Conservation (phyloP, 1,140 invertebrate species). For the Drosophila quadrilineata region DNA sequence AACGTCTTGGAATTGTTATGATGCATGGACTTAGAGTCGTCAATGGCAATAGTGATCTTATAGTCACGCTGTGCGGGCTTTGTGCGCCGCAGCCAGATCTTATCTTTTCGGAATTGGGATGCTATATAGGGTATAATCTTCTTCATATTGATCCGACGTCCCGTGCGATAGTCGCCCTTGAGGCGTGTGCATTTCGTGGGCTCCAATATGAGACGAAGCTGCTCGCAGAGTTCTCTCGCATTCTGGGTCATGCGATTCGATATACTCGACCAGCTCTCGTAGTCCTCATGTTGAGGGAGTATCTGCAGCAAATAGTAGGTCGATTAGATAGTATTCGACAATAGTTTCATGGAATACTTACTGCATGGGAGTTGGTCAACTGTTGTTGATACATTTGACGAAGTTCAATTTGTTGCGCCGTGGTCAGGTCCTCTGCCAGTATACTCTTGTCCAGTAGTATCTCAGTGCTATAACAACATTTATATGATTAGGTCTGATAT, state of each 20-base stretch:
- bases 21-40: conserved; percentile 97
- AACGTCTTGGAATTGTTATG: conserved; percentile 95
- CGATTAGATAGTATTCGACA: neutral
- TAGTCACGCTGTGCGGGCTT: conserved; percentile 98
- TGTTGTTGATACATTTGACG: conserved; percentile 72
- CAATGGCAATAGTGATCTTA: conserved; percentile 97
- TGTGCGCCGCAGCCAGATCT: conserved; percentile 98
- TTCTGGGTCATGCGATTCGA: conserved; percentile 78
- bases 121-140: conserved; percentile 99
- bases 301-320: conserved; percentile 11
- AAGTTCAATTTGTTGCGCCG: conserved; percentile 63
- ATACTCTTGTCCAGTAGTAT: conserved; percentile 62
- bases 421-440: conserved; percentile 52
- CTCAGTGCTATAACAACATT: conserved; percentile 49
- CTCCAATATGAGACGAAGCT: conserved; percentile 95
- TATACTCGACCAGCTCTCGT: conserved; percentile 75
- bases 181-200: conserved; percentile 95
- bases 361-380: conserved; percentile 45
- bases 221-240: conserved; percentile 95
- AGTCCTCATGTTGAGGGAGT: conserved; percentile 66
- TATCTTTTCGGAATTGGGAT: conserved; percentile 99
- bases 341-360: conserved; percentile 28
- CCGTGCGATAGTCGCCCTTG: conserved; percentile 96
- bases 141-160: conserved; percentile 98
- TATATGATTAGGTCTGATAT: neutral